Conservation (phyloP, 2,797 vertebrate species). For the Tolypeutes matacus region DNA sequence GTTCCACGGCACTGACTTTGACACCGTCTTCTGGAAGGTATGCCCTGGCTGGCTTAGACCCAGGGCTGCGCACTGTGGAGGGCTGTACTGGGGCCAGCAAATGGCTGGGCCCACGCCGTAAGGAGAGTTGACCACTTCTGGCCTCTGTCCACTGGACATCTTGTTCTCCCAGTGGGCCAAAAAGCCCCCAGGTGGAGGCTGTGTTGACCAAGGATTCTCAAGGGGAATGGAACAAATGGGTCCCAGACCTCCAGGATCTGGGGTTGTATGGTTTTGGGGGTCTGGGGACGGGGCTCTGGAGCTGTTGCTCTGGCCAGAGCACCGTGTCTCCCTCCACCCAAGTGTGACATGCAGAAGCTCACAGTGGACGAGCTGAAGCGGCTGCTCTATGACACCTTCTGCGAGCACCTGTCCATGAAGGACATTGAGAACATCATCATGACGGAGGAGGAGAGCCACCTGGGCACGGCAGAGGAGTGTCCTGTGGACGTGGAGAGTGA, state of each 20-base stretch:
- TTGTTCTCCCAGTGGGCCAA: neutral
- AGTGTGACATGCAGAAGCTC: conserved; percentile 99
- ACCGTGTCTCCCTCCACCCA: conserved; percentile 2
- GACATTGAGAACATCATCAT: conserved; percentile 99
- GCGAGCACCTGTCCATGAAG: conserved; percentile 99
- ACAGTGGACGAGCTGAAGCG: conserved; percentile 98
- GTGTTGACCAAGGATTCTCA: neutral
- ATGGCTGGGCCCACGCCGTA: neutral
- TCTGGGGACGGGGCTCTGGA: neutral
- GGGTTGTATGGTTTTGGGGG: neutral
- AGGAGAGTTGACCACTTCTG: neutral
- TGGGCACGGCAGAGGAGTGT: conserved; percentile 95
- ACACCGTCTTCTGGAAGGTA: conserved; percentile 99
- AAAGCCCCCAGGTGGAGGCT: neutral
- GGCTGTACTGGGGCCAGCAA: neutral
- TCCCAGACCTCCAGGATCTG: neutral
- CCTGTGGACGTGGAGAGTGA: conserved; percentile 99
- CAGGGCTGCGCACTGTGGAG: neutral
- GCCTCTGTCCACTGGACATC: neutral
- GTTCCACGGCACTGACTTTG: conserved; percentile 97
- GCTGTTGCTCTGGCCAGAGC: conserved; percentile 1
- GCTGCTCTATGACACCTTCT: conserved; percentile 98
- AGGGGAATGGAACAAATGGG: neutral
- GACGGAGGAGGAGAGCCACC: conserved; percentile 98
- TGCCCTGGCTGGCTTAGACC: neutral